Conservation (phyloP, 2,888 invertebrate genomes). For the Elaeidobius kamerunicus region DNA sequence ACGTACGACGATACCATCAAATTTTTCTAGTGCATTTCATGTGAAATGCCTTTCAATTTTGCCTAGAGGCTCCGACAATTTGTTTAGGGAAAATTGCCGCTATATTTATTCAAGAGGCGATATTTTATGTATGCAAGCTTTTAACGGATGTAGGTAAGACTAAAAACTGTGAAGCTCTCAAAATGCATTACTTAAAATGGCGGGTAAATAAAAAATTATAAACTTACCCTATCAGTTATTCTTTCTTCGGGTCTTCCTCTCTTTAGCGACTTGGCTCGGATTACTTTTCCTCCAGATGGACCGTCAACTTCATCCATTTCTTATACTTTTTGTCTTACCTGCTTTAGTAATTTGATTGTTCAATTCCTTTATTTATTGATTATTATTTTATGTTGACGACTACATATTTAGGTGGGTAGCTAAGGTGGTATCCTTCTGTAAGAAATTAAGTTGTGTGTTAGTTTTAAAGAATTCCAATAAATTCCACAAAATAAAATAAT, state of each 20-base stretch:
- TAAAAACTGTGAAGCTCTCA: neutral
- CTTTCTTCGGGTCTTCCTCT: slow-evolving; percentile 76
- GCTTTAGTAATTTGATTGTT: slow-evolving; percentile 9
- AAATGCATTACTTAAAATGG: neutral
- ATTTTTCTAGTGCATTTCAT: too few relatives aligned
- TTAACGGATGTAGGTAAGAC: too few relatives aligned
- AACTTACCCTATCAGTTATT: slow-evolving; percentile 73
- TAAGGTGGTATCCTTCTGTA: too few relatives aligned
- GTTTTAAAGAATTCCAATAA: too few relatives aligned
- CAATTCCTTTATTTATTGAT: slow-evolving; percentile 17
- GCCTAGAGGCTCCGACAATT: too few relatives aligned
- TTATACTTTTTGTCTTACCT: slow-evolving; percentile 2
- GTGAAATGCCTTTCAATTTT: too few relatives aligned
- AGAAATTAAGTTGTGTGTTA: too few relatives aligned
- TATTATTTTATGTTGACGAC: neutral
- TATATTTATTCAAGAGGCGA: too few relatives aligned
- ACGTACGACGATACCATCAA: too few relatives aligned
- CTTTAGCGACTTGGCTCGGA: slow-evolving; percentile 74
- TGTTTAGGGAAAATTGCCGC: too few relatives aligned
- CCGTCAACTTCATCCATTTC: slow-evolving; percentile 37
- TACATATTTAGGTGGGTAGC: neutral
- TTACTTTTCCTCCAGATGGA: slow-evolving; percentile 51
- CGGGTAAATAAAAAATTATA: neutral
- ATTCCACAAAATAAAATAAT: too few relatives aligned
- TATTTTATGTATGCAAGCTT: too few relatives aligned